Conservation (phyloP, 2,797 vertebrate species). For the Chromis chromis region DNA sequence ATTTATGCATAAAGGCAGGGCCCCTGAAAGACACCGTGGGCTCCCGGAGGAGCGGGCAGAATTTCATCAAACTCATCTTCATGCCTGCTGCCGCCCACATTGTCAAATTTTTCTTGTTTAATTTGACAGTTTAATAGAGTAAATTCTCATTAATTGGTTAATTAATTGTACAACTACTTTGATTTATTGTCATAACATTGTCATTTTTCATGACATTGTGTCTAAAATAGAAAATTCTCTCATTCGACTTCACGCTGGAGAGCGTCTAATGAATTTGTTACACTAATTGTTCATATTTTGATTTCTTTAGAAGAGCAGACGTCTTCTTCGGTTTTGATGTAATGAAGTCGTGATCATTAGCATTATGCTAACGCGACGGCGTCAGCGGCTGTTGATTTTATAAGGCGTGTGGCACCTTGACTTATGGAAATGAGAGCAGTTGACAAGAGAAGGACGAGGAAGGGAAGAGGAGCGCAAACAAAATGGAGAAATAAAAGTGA, state of each 20-base stretch:
- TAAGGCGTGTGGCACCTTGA: conserved; percentile 22
- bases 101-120: conserved; percentile 45
- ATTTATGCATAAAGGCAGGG: conserved; percentile 57
- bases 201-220: conserved; percentile 43
- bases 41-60: conserved; percentile 42
- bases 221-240: conserved; percentile 53
- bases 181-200: conserved; percentile 53
- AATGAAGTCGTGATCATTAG: conserved; percentile 41
- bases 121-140: conserved; percentile 64
- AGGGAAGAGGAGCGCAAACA: conserved; percentile 7
- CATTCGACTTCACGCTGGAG: conserved; percentile 27
- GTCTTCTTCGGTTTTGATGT: conserved; percentile 15
- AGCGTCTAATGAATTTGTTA: conserved; percentile 41
- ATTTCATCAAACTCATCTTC: conserved; percentile 54
- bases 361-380: conserved; percentile 16
- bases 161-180: conserved; percentile 64
- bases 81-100: conserved; percentile 29
- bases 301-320: not conserved
- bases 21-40: conserved; percentile 30
- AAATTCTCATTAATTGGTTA: conserved; percentile 58
- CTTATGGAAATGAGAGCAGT: conserved; percentile 36
- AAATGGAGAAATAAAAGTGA: conserved; percentile 1
- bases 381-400: not conserved
- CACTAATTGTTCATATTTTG: conserved; percentile 32
- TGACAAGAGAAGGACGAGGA: conserved; percentile 33